Conservation (phyloP, 2,888 invertebrate genomes). For the Parascotia fuliginaria region DNA sequence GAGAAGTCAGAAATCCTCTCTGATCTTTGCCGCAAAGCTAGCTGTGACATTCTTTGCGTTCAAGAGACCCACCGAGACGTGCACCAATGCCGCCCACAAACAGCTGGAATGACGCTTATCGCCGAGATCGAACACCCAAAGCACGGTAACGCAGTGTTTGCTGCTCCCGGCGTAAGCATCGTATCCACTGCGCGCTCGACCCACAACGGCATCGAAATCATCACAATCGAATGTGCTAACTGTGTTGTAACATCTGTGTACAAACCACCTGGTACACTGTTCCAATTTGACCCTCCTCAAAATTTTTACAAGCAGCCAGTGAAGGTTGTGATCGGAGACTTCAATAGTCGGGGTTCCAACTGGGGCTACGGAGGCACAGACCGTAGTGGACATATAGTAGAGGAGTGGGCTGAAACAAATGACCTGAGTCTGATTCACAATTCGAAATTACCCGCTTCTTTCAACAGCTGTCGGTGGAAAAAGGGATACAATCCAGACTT, state of each 20-base stretch:
- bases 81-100: too few species aligned
- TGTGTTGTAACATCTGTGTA: neutral
- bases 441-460: slow-evolving; percentile 8
- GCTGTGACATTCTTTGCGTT: neutral
- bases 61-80: too few species aligned
- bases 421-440: neutral
- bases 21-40: too few species aligned
- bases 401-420: neutral
- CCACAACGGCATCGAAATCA: neutral
- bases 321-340: too few species aligned
- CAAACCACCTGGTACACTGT: neutral
- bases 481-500: slow-evolving; percentile 2
- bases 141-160: too few species aligned
- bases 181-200: neutral
- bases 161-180: too few species aligned
- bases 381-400: neutral
- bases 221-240: neutral
- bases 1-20: neutral
- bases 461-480: slow-evolving; percentile 6
- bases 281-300: neutral
- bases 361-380: neutral
- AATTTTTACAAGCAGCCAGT: neutral
- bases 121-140: too few species aligned
- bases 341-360: too few species aligned
- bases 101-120: too few species aligned